Conservation (phyloP, 2,888 invertebrate genomes). For the Eilema griseolum region DNA sequence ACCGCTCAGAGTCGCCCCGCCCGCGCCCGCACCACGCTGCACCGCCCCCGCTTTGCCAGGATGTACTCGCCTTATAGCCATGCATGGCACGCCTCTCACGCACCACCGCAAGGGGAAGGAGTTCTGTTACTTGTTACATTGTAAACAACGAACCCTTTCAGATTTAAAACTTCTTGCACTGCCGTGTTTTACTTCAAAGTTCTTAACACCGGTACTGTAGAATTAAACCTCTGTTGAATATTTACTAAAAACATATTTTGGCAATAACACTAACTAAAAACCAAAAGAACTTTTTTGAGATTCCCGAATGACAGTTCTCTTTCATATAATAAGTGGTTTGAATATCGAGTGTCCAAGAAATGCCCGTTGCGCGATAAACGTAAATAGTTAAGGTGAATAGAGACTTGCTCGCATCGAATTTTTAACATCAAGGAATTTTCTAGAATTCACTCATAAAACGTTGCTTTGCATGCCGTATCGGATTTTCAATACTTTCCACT, state of each 20-base stretch:
- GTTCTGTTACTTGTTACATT: slow-evolving; percentile 65
- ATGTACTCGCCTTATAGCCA: slow-evolving; percentile 73
- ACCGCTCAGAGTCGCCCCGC: slow-evolving; percentile 74
- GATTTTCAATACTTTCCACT: neutral
- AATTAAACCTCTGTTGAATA: neutral
- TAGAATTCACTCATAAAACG: neutral
- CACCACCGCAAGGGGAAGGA: slow-evolving; percentile 64
- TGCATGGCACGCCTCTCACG: slow-evolving; percentile 73
- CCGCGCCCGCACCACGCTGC: slow-evolving; percentile 60
- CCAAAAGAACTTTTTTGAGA: neutral
- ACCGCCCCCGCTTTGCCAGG: slow-evolving; percentile 65
- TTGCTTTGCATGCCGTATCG: neutral
- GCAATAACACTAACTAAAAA: neutral
- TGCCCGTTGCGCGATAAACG: slow-evolving; percentile 73
- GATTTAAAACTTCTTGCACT: slow-evolving; percentile 38
- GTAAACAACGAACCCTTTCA: slow-evolving; percentile 68
- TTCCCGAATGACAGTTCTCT: neutral
- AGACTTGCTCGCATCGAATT: neutral
- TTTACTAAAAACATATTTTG: neutral
- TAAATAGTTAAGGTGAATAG: slow-evolving; percentile 51
- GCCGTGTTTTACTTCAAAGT: slow-evolving; percentile 36
- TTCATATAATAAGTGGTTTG: slow-evolving; percentile 23
- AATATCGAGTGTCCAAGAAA: slow-evolving; percentile 36
- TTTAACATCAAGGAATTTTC: neutral
- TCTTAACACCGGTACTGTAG: neutral